Percentiles rank a stretch among this genome's conserved stretches.
Conservation (phyloP, 2,888 invertebrate genomes). For the Lasioglossum figueresi region DNA sequence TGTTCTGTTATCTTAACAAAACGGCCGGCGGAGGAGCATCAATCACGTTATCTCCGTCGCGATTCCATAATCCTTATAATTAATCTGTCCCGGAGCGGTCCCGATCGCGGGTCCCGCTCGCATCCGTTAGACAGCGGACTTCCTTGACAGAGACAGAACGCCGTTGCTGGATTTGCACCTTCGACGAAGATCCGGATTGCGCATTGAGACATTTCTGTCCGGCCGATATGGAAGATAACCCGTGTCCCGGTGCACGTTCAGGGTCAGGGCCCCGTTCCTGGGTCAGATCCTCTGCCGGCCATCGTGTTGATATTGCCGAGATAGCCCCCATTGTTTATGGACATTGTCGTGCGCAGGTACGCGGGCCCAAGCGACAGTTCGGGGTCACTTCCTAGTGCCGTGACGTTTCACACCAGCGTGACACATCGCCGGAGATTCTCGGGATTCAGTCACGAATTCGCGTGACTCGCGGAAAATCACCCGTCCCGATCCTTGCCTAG, state of each 20-base stretch:
- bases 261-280: slow-evolving; percentile 78
- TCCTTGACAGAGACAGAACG: slow-evolving; percentile 56
- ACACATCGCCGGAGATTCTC: slow-evolving; percentile 75
- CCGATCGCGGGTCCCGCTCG: slow-evolving; percentile 26
- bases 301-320: slow-evolving; percentile 80
- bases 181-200: slow-evolving; percentile 68
- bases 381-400: slow-evolving; percentile 81
- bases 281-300: slow-evolving; percentile 77
- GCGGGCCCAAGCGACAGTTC: slow-evolving; percentile 74
- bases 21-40: slow-evolving; percentile 18
- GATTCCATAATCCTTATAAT: slow-evolving; percentile 52
- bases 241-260: slow-evolving; percentile 66
- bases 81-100: slow-evolving; percentile 44
- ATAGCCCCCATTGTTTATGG: slow-evolving; percentile 81
- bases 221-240: slow-evolving; percentile 75
- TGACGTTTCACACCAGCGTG: slow-evolving; percentile 79
- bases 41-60: slow-evolving; percentile 41
- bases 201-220: slow-evolving; percentile 80
- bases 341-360: slow-evolving; percentile 76
- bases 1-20: slow-evolving; percentile 43
- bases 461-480: slow-evolving; percentile 75
- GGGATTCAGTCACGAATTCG: slow-evolving; percentile 79
- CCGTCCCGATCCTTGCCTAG: slow-evolving; percentile 38
- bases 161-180: slow-evolving; percentile 56
- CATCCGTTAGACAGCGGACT: slow-evolving; percentile 38